Evolutionary conservation across 1,140 invertebrate species (phyloP).

Genomic region (Araneus ventricosus): DNA sequence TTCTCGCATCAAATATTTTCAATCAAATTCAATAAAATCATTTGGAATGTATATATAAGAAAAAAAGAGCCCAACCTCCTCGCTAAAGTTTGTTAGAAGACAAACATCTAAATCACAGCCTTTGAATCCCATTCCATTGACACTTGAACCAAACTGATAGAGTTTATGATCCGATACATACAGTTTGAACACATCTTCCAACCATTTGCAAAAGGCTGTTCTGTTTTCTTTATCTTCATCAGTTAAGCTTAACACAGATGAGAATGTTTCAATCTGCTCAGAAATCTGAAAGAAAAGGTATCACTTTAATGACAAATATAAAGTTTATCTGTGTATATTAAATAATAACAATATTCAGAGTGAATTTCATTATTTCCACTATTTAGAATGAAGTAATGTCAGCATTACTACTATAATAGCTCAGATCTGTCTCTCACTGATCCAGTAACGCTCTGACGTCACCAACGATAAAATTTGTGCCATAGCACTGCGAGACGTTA

Average conservation of each 20-base stretch:
- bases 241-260: constrained; percentile 44
- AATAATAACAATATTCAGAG: background rate
- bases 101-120: constrained; percentile 67
- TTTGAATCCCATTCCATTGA: constrained; percentile 63
- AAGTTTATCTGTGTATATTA: background rate
- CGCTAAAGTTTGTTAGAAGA: constrained; percentile 43
- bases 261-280: constrained; percentile 54
- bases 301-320: background rate
- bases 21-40: too few species aligned
- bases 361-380: too few species aligned
- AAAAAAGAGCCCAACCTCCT: constrained; percentile 19
- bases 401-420: background rate
- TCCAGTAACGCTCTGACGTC: too few species aligned
- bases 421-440: too few species aligned
- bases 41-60: background rate
- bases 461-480: too few species aligned
- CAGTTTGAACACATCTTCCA: constrained; percentile 25
- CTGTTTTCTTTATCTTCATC: constrained; percentile 54
- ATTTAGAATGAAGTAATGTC: background rate
- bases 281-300: constrained; percentile 38
- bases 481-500: too few species aligned
- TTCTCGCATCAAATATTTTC: background rate
- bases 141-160: constrained; percentile 57
- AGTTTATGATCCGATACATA: constrained; percentile 49
- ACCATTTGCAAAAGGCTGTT: background rate